Evolutionary conservation across 2,797 vertebrate genomes (phyloP).

Genomic region (Sebastes cheni): DNA sequence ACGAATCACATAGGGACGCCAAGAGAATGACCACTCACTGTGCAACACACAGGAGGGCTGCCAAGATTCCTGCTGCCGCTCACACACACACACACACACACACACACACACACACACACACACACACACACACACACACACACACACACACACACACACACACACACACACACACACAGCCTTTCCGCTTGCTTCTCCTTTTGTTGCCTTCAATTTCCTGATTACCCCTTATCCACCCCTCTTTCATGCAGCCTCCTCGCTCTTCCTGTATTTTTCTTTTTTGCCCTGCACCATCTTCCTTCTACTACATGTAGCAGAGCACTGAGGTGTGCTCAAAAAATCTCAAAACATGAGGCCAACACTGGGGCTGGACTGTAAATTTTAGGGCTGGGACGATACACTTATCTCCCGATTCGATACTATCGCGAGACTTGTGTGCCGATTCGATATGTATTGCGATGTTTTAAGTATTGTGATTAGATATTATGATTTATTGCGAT

Average conservation of each 20-base stretch:
- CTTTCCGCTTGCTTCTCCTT: conserved; percentile 39
- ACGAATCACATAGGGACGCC: conserved; percentile 70
- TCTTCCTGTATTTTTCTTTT: background rate
- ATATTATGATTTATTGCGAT: too few species aligned
- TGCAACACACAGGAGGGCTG: conserved; percentile 63
- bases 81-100: conserved; percentile 23
- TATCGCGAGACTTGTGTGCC: too few species aligned
- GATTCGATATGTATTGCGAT: too few species aligned
- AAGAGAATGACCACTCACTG: conserved; percentile 78
- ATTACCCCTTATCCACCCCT: conserved; percentile 18
- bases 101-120: conserved; percentile 19
- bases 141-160: conserved; percentile 26
- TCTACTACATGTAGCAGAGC: background rate
- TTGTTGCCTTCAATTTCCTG: conserved; percentile 52
- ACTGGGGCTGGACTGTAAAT: too few species aligned
- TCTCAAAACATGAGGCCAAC: background rate
- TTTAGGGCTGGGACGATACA: too few species aligned
- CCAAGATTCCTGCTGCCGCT: conserved; percentile 66
- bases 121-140: conserved; percentile 30
- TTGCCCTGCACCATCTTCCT: background rate
- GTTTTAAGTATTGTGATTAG: too few species aligned
- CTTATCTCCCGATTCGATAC: accelerated
- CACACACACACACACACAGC: conserved; percentile 20
- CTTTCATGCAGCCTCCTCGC: conserved; percentile 7
- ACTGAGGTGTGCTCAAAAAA: background rate